phyloP scores from a whole-genome alignment of 1,140 invertebrate genomes.

The Berghia stephanieae region DNA sequence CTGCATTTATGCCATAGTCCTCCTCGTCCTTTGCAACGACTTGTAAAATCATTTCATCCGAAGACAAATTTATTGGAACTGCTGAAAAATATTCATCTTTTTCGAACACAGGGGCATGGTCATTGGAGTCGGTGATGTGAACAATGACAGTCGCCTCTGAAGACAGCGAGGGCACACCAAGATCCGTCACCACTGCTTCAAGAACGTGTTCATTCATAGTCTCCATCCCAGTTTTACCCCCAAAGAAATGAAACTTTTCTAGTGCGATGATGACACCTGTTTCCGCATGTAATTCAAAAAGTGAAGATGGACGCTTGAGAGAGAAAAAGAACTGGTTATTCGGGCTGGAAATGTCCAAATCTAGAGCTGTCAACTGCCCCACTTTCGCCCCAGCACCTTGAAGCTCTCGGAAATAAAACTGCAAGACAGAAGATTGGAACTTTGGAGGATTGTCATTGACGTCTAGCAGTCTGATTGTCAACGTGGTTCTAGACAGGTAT shows the following conservation, averaged over 20 bases:
- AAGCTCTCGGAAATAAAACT: conserved; percentile 75
- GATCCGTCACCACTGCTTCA: conserved; percentile 89
- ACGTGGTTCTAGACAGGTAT: conserved; percentile 74
- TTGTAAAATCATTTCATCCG: conserved; percentile 74
- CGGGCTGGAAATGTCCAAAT: conserved; percentile 88
- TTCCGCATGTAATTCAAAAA: conserved; percentile 89
- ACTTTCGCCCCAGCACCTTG: conserved; percentile 78
- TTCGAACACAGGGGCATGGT: conserved; percentile 61
- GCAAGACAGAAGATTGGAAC: conserved; percentile 41
- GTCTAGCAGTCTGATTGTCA: conserved; percentile 84
- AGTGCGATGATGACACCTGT: conserved; percentile 91
- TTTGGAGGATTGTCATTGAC: conserved; percentile 70
- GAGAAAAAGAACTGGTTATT: conserved; percentile 92
- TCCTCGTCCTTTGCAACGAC: conserved; percentile 72
- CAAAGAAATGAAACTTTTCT: conserved; percentile 81
- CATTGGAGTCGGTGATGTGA: conserved; percentile 60
- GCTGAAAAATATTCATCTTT: conserved; percentile 65
- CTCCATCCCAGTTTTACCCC: conserved; percentile 76
- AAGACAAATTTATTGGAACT: conserved; percentile 79
- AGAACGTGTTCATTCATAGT: conserved; percentile 89
- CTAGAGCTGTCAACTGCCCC: conserved; percentile 83
- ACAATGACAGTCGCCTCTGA: conserved; percentile 66
- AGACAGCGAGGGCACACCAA: conserved; percentile 88
- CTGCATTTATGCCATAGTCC: conserved; percentile 60
- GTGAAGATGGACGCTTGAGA: conserved; percentile 86